Evolutionary conservation across 2,888 invertebrate genomes (phyloP).

Genomic region (Sarcophaga carnaria): DNA sequence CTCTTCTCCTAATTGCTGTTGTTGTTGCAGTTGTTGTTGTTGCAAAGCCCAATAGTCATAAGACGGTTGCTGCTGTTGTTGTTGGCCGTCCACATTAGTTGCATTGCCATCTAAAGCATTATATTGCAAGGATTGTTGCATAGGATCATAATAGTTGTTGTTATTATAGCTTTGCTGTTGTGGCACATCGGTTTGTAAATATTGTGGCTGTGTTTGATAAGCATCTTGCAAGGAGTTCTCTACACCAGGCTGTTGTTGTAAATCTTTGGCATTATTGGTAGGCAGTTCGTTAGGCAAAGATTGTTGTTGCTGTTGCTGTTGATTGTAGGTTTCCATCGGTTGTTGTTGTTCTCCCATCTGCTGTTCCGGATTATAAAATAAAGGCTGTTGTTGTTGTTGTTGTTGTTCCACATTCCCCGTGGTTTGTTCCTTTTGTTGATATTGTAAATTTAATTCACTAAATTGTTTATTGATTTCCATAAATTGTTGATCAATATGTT

Average conservation of each 20-base stretch:
- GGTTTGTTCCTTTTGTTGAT: conserved; percentile 63
- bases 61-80: conserved; percentile 12
- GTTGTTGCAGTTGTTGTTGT: conserved; percentile 67
- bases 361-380: conserved; percentile 66
- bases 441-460: conserved; percentile 80
- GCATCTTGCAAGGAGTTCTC: conserved; percentile 30
- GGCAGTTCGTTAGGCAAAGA: conserved; percentile 41
- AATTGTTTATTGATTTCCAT: conserved; percentile 80
- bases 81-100: conserved; percentile 37
- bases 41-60: conserved; percentile 76
- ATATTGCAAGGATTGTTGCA: conserved; percentile 32
- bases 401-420: conserved; percentile 64
- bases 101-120: conserved; percentile 48
- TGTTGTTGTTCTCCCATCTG: conserved; percentile 58
- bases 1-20: conserved; percentile 28
- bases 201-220: conserved; percentile 69
- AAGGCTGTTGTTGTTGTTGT: conserved; percentile 59
- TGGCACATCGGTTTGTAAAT: conserved; percentile 52
- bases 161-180: conserved; percentile 54
- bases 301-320: conserved; percentile 32
- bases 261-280: conserved; percentile 36
- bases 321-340: conserved; percentile 21
- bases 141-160: conserved; percentile 56
- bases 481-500: conserved; percentile 80
- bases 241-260: conserved; percentile 24